A percentile compares a stretch with the other conserved stretches of the same genome.
Evolutionary conservation across 1,140 invertebrate genomes (phyloP).

Genomic region (Drosophila orena): DNA sequence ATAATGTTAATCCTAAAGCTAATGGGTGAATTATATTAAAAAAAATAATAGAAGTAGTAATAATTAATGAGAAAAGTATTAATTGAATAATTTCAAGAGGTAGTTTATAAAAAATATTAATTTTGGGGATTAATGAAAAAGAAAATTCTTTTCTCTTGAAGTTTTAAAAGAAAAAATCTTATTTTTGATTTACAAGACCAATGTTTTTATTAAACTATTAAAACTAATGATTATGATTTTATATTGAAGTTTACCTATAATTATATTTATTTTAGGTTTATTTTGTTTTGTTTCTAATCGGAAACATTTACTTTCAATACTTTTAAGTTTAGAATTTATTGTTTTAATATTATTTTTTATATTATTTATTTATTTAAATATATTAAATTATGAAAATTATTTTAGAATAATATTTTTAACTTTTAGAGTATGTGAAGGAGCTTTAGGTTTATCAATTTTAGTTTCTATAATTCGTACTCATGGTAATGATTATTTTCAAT

Average conservation of each 20-base stretch:
- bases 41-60: constrained; percentile 72
- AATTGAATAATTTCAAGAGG: constrained; percentile 85
- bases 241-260: constrained; percentile 78
- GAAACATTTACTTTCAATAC: constrained; percentile 8
- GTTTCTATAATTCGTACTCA: constrained; percentile 86
- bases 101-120: constrained; percentile 87
- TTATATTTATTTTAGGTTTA: constrained; percentile 66
- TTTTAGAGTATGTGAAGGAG: constrained; percentile 87
- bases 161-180: constrained; percentile 86
- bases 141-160: constrained; percentile 85
- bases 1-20: constrained; percentile 85
- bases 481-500: constrained; percentile 87
- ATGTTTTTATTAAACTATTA: constrained; percentile 87
- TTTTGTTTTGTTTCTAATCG: constrained; percentile 82
- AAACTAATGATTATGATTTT: constrained; percentile 85
- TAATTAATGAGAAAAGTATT: constrained; percentile 72
- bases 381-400: constrained; percentile 8
- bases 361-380: constrained; percentile 12
- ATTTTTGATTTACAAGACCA: constrained; percentile 87
- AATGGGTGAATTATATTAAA: constrained; percentile 85
- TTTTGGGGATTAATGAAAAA: constrained; percentile 87
- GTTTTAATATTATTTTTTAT: constrained; percentile 7
- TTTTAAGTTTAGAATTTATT: constrained; percentile 10
- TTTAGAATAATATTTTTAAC: constrained; percentile 86
- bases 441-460: constrained; percentile 87